A percentile compares a stretch with the other conserved stretches of the same genome.
phyloP scores from a whole-genome alignment of 1,140 invertebrate species.

The Ectropis grisescens region DNA sequence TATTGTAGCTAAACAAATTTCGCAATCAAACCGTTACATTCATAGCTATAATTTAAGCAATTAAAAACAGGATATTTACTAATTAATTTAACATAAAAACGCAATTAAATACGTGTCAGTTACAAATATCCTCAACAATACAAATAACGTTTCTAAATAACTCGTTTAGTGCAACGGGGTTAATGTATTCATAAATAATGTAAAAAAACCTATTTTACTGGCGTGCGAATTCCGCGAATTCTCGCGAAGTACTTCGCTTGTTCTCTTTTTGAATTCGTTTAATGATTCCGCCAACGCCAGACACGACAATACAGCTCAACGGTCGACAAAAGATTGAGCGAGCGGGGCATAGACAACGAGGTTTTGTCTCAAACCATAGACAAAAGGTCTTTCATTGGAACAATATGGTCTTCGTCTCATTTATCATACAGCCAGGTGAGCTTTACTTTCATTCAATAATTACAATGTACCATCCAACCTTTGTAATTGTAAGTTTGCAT shows the following conservation, averaged over 20 bases:
- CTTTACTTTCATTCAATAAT: constrained; percentile 63
- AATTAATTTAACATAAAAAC: no score
- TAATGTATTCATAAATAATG: no score
- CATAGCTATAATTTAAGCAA: no score
- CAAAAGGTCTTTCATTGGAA: constrained; percentile 61
- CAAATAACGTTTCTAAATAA: no score
- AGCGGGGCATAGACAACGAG: constrained; percentile 48
- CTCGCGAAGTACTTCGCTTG: constrained; percentile 34
- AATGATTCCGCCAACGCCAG: constrained; percentile 45
- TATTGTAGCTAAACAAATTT: no score
- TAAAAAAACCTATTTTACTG: no score
- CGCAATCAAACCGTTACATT: no score
- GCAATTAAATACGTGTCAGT: no score
- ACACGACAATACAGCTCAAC: constrained; percentile 32
- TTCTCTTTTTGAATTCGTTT: constrained; percentile 32
- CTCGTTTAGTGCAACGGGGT: no score
- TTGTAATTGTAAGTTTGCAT: constrained; percentile 15
- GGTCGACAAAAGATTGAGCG: constrained; percentile 50
- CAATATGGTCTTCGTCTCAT: constrained; percentile 58
- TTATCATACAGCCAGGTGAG: constrained; percentile 63
- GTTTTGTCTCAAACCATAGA: constrained; percentile 55
- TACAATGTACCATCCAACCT: constrained; percentile 46
- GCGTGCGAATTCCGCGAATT: constrained; percentile 19
- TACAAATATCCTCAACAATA: no score
- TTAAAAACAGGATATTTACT: no score